phyloP scores from a whole-genome alignment of 2,888 invertebrate genomes.

The Cryptocephalus moraei region DNA sequence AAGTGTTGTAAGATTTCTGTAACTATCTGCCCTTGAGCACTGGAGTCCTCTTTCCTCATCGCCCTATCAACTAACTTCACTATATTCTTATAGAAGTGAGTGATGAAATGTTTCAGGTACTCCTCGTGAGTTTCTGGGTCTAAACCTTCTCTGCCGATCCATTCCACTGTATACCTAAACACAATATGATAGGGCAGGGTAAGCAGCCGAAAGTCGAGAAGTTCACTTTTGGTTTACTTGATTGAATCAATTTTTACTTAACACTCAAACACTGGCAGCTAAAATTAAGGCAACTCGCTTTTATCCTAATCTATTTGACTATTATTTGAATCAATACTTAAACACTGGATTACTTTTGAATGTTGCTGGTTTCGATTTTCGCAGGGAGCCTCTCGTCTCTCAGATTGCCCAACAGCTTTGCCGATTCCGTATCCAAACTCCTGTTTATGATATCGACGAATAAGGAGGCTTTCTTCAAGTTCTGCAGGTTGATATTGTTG shows the following conservation, averaged over 20 bases:
- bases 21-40: conserved; percentile 86
- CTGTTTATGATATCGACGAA: conserved; percentile 92
- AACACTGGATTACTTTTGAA: conserved; percentile 63
- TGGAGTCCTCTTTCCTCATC: conserved; percentile 91
- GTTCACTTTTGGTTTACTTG: too few species aligned
- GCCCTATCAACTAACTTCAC: conserved; percentile 86
- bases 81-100: conserved; percentile 89
- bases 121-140: conserved; percentile 88
- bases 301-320: too few species aligned
- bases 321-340: background rate
- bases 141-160: conserved; percentile 92
- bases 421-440: conserved; percentile 87
- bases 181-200: too few species aligned
- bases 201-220: too few species aligned
- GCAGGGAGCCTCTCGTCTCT: conserved; percentile 82
- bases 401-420: conserved; percentile 76
- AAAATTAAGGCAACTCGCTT: too few species aligned
- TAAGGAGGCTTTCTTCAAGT: conserved; percentile 85
- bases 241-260: too few species aligned
- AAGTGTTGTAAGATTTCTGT: conserved; percentile 91
- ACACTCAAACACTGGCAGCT: background rate
- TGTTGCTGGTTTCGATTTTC: conserved; percentile 80
- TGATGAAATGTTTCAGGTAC: conserved; percentile 87
- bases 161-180: conserved; percentile 85
- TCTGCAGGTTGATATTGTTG: conserved; percentile 93